Conservation (phyloP, 1,140 invertebrate species). For the Anoplolepis gracilipes region DNA sequence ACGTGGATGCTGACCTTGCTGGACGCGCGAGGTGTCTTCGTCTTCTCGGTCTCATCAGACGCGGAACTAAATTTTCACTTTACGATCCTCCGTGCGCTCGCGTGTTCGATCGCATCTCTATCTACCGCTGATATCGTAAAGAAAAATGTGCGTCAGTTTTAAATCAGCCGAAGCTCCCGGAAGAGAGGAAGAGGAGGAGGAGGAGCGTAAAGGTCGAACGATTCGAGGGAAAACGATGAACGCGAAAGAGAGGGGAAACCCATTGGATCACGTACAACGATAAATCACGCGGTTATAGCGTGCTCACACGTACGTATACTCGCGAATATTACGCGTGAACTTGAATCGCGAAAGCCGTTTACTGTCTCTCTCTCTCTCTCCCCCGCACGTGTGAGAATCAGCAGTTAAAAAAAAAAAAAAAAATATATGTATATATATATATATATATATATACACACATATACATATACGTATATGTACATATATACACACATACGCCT, state of each 20-base stretch:
- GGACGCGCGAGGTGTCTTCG: not conserved
- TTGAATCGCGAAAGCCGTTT: constrained; percentile 17
- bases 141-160: constrained; percentile 40
- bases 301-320: constrained; percentile 54
- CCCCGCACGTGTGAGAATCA: not conserved
- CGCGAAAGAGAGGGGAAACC: constrained; percentile 64
- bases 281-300: constrained; percentile 70
- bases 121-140: not conserved
- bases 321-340: constrained; percentile 51
- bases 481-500: not conserved
- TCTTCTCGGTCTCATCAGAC: not conserved
- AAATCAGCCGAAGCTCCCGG: constrained; percentile 52
- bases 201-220: constrained; percentile 16
- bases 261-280: constrained; percentile 70
- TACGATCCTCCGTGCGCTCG: not conserved
- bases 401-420: constrained; percentile 15
- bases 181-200: not conserved
- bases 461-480: not conserved
- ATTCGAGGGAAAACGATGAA: constrained; percentile 65
- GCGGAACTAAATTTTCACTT: not conserved
- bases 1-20: constrained; percentile 17
- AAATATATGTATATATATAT: constrained; percentile 6
- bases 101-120: not conserved
- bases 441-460: not conserved
- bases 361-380: not conserved